Percentiles rank a stretch among this genome's conserved stretches.
These are phyloP conservation scores for Cyanistes caeruleus DNA, from an alignment of 2,113 vertebrate genomes.

Conservation along the genomic window DNA sequence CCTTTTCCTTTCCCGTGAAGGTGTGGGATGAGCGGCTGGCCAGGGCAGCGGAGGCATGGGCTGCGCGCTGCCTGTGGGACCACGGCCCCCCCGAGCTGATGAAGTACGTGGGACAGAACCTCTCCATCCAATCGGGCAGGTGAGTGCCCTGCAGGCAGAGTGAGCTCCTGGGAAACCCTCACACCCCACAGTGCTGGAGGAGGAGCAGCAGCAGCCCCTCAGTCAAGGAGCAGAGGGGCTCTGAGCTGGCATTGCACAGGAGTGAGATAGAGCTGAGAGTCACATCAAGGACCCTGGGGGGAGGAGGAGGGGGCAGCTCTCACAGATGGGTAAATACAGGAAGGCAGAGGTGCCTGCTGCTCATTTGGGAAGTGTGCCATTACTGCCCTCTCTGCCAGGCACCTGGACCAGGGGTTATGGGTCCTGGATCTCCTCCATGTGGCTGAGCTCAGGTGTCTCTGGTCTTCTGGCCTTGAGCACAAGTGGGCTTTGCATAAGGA, in stretches of 20 bases:
- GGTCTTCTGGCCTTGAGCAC: neutral
- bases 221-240: neutral
- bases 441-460: neutral
- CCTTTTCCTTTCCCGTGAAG: slow-evolving; percentile 59
- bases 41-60: slow-evolving; percentile 85
- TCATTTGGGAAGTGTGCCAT: neutral
- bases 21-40: slow-evolving; percentile 87
- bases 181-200: accelerated
- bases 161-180: accelerated
- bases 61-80: slow-evolving; percentile 85
- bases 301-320: neutral
- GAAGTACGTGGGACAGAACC: slow-evolving; percentile 87
- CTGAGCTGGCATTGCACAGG: neutral
- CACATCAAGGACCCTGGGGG: accelerated
- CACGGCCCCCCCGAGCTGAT: slow-evolving; percentile 85
- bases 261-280: neutral
- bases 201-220: neutral
- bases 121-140: slow-evolving; percentile 87
- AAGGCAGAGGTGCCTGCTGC: neutral
- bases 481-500: neutral
- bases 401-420: accelerated
- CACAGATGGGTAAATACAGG: neutral
- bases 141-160: slow-evolving; percentile 9
- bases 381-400: neutral
- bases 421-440: neutral